Base-by-base conservation (phyloP, 2,113 vertebrate genomes). In the Cyphomyrus discorhynchus region DNA sequence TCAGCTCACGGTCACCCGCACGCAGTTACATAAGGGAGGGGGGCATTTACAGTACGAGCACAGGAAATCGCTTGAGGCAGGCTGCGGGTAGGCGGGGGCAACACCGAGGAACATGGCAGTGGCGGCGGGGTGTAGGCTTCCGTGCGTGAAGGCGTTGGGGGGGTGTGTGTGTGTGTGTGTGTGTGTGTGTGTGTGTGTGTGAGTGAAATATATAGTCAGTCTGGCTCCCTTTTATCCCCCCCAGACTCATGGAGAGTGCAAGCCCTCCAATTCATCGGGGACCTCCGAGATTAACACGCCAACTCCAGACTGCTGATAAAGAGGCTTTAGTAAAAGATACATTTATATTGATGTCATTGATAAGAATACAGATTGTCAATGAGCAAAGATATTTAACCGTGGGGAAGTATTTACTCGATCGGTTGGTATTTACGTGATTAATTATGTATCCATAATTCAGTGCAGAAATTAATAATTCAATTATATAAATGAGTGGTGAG, bases 341-440 rank as follows among this genome's bases (percentile, higher is more conserved):
- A 39, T 77, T 39, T 5, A 39, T 17, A 42, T 80, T 80, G 35
- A 77, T 77, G 35, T 11, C 70, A 77, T 96, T 95, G 94, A 91
- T 92, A 92, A 94, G 93, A 91, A 91, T 93, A 94, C 93, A 93
- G 94, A 94, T 93, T 91, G 94, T 27, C 24, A 86, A 52, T 39
- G 27, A 17, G 1, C 27, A 94, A 95, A 90, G 94, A 95, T 95
- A 95, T 96, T 96, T 96, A 88, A 96, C 89, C 27, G 53, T 92
- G 92, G 94, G 92, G 94, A 95, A 94, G 95, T 95, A 96, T 96
- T 95, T 94, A 96, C 95, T 93, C 93, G 95, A 95, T 95, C 94
- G 94, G 93, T 95, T 42, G 42, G 35, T 80, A 77, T 39, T 77
- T 77, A 95, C 95, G 95, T 95, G 95, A 95, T 93, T 31, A 77